Conservation (phyloP, 2,797 vertebrate genomes). For the Ptychobarbus kaznakovi region DNA sequence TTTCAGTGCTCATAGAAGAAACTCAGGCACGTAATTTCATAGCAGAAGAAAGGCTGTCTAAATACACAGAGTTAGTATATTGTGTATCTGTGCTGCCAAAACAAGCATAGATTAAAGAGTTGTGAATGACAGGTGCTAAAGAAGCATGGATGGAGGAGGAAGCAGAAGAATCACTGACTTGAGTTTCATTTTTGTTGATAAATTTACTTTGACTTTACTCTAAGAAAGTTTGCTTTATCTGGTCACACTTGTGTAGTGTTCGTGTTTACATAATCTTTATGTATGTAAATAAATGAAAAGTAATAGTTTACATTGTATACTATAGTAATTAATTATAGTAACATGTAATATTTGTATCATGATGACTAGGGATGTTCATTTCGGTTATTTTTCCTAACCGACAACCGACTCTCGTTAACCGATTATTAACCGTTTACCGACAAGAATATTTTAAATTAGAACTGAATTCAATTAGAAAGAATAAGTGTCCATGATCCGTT, state of each 20-base stretch:
- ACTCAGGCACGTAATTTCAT: background rate
- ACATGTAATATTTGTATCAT: background rate
- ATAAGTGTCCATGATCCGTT: no score
- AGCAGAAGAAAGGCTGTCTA: conserved; percentile 11
- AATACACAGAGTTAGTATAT: conserved; percentile 2
- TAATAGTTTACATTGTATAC: background rate
- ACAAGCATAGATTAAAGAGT: conserved; percentile 56
- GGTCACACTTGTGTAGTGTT: background rate
- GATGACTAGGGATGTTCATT: no score
- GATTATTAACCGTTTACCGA: no score
- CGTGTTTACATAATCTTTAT: background rate
- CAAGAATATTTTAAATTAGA: no score
- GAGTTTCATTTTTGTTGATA: background rate
- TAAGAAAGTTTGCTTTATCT: background rate
- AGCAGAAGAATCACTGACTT: background rate
- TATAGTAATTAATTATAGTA: background rate
- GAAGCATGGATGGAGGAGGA: conserved; percentile 9
- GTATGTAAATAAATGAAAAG: background rate
- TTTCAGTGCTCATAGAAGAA: conserved; percentile 13
- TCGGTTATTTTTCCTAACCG: no score
- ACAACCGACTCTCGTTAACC: no score
- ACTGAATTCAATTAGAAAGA: no score
- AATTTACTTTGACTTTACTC: background rate
- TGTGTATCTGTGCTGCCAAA: conserved; percentile 40
- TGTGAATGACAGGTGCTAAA: conserved; percentile 50